A percentile compares a stretch with the other conserved stretches of the same genome.
These are phyloP conservation scores for Oreochromis grahami DNA, from an alignment of 2,797 vertebrate genomes.

Conservation along the genomic window DNA sequence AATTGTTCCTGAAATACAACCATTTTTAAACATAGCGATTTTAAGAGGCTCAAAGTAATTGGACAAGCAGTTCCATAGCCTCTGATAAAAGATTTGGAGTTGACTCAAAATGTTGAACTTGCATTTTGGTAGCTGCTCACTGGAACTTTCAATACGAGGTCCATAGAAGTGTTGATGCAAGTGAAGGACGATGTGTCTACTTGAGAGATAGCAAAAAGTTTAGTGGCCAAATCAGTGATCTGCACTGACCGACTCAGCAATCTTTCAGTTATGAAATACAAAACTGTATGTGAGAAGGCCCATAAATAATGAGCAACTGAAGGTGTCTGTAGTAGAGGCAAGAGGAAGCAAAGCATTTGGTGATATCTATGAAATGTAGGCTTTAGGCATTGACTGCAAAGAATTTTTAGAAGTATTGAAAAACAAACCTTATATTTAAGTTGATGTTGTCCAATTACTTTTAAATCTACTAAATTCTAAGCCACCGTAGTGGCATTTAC, in stretches of 20 bases:
- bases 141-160: background rate
- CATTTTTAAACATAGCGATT: background rate
- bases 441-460: background rate
- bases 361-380: background rate
- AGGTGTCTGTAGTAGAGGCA: background rate
- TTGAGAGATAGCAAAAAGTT: fast-evolving
- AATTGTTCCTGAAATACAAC: background rate
- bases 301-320: background rate
- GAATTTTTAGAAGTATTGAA: background rate
- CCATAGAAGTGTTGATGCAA: background rate
- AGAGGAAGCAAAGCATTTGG: background rate
- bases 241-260: background rate
- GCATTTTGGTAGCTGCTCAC: background rate
- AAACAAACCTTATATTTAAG: background rate
- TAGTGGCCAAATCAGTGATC: background rate
- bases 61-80: background rate
- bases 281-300: background rate
- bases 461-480: background rate
- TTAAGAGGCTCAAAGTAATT: background rate
- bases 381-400: background rate
- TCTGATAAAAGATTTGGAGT: background rate
- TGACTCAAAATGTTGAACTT: background rate
- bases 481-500: background rate
- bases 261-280: background rate
- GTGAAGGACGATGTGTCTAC: background rate